These are phyloP conservation scores for Apocrypta bakeri DNA, from an alignment of 1,140 invertebrate genomes.

Conservation along the genomic window DNA sequence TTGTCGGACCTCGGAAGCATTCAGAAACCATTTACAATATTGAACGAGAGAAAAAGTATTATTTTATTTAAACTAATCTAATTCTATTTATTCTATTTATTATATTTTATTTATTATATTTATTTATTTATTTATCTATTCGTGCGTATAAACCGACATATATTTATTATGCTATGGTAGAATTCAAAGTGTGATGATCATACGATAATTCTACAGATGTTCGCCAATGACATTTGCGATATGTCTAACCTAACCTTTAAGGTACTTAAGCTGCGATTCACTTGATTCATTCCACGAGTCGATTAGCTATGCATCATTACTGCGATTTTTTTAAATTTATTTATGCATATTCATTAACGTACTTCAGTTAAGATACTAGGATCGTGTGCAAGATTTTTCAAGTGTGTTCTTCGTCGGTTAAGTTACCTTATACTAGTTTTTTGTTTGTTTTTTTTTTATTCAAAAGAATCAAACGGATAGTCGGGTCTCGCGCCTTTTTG, in stretches of 20 bases:
- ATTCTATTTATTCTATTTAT: conserved; percentile 48
- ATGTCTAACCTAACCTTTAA: background rate
- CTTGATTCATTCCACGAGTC: background rate
- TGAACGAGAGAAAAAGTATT: conserved; percentile 45
- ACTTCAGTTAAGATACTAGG: background rate
- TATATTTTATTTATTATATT: no score
- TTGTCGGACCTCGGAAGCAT: conserved; percentile 21
- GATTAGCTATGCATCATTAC: conserved; percentile 37
- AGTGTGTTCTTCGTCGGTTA: conserved; percentile 16
- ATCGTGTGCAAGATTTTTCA: conserved; percentile 36
- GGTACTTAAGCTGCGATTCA: background rate
- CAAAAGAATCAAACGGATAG: background rate
- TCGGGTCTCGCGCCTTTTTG: conserved; percentile 8
- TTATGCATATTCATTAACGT: conserved; percentile 27
- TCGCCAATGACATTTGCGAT: background rate
- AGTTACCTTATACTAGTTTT: background rate
- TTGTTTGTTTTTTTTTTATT: background rate
- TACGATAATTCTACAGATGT: background rate
- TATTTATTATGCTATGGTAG: conserved; percentile 1
- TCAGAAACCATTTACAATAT: background rate
- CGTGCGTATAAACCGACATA: background rate
- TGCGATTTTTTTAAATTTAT: conserved; percentile 51
- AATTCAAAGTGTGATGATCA: background rate
- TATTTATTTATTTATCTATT: conserved; percentile 40
- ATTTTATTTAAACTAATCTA: conserved; percentile 39